Conservation (phyloP, 23 tunicate genomes). For the Halocynthia aurantium region DNA sequence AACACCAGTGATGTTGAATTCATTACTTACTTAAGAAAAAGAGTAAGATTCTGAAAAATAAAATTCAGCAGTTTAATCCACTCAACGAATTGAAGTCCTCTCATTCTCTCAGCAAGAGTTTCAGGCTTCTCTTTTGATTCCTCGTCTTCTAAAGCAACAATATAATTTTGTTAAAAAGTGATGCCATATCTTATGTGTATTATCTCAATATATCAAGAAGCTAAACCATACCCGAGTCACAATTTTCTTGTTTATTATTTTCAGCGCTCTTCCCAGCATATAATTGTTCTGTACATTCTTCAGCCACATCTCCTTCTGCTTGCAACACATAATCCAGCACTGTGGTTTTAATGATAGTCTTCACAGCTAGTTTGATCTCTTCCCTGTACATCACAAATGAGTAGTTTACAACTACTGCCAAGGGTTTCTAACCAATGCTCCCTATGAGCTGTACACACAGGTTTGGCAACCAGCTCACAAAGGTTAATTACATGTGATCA, state of each 20-base stretch:
- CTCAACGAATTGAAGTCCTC: slow-evolving; percentile 31
- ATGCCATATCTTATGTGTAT: neutral
- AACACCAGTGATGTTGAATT: no score
- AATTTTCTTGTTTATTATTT: no score
- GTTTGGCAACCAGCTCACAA: no score
- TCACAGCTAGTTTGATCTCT: slow-evolving; percentile 54
- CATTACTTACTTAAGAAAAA: slow-evolving; percentile 32
- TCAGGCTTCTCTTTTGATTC: slow-evolving; percentile 24
- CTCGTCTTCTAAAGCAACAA: slow-evolving; percentile 9
- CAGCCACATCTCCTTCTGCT: neutral
- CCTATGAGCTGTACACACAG: neutral
- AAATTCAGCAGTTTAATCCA: slow-evolving; percentile 52
- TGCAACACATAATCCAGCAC: slow-evolving; percentile 47
- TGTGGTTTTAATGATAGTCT: slow-evolving; percentile 51
- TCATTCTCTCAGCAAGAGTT: slow-evolving; percentile 65
- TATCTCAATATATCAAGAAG: no score
- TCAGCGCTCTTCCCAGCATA: no score
- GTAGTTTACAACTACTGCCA: no score
- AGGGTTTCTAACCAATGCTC: neutral
- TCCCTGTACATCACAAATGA: slow-evolving; percentile 8
- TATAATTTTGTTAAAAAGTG: neutral
- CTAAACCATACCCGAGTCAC: no score
- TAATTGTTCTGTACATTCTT: neutral
- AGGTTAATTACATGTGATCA: no score
- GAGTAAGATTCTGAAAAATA: slow-evolving; percentile 37